Base-by-base conservation (phyloP, 2,888 invertebrate genomes). In the Drosophila quasianomalipes region DNA sequence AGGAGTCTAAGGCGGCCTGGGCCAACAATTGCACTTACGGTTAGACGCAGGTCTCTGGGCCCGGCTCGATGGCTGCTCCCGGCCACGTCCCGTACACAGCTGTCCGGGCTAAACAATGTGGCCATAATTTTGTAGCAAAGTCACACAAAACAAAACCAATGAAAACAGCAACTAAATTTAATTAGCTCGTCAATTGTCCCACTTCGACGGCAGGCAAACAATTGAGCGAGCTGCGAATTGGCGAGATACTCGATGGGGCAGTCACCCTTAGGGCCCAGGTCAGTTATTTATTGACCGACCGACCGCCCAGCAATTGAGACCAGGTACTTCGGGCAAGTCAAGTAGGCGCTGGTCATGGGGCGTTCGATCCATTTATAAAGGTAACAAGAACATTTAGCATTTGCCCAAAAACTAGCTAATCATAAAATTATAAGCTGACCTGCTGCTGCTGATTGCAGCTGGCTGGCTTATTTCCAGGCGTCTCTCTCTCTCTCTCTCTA, bases 131-230 rank as follows among this genome's bases (percentile, higher is more conserved):
- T 75, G 44, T 65, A 69, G 70, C 76, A 74, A 68, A 81, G 62
- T 68, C 73, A 66, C 71, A 70, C 62, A 65, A 53, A 60, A 62
- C 66, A 61, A 53, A 31, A 47, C 66, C 28, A 55, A 39, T 39
- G 28, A 75, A 67, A 70, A 73, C 70, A 74, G 74, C 82, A 73
- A 79, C 80, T 83, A 68, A 60, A 81, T 87, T 87, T 88, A 87
- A 87, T 87, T 89, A 89, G 85, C 70, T 74, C 59, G 82, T 82
- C 87, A 89, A 87, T 87, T 87, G 89, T 87, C 72, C 75, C 72
- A 71, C 71, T 69, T 55, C 67, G 63, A 28, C 22, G 33, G 12
- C 59, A 39, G 41, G 41, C 53, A 55, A 4, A 59, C 57, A 39
- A 52, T 39, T 33, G 5, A 26, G 4, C 54, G 12, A 37, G 19